Conservation (phyloP, 1,140 invertebrate genomes). For the Brachionus plicatilis region DNA sequence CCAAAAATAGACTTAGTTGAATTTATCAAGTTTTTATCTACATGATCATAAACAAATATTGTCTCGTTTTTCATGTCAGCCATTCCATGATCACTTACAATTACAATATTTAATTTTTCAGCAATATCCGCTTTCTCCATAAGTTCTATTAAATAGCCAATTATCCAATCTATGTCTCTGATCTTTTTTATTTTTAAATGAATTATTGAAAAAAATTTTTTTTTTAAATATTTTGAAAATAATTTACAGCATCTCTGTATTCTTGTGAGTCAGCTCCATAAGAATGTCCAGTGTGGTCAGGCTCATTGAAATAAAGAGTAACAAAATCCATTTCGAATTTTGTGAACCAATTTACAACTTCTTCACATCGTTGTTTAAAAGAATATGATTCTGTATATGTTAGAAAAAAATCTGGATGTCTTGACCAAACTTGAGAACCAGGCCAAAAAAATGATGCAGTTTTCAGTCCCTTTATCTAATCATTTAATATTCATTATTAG, state of each 20-base stretch:
- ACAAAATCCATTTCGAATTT: constrained; percentile 58
- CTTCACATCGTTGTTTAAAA: constrained; percentile 58
- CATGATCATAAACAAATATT: constrained; percentile 9
- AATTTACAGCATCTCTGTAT: constrained; percentile 15
- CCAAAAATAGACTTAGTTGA: neutral
- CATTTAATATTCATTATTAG: neutral
- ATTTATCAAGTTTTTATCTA: constrained; percentile 7
- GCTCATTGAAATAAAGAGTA: constrained; percentile 67
- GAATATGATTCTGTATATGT: neutral
- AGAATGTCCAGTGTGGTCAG: constrained; percentile 2
- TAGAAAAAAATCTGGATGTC: constrained; percentile 31
- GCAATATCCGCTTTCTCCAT: neutral
- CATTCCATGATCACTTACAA: constrained; percentile 39
- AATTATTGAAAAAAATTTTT: too few species aligned
- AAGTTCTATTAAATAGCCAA: constrained; percentile 9
- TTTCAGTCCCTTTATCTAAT: neutral
- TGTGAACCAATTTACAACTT: constrained; percentile 64
- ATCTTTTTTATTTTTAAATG: neutral
- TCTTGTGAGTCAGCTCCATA: constrained; percentile 17
- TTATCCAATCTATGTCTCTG: neutral
- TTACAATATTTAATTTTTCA: constrained; percentile 18
- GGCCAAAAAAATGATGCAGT: constrained; percentile 35
- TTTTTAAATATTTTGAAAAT: too few species aligned
- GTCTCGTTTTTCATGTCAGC: constrained; percentile 27
- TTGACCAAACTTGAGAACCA: constrained; percentile 10